Evolutionary conservation across 2,113 vertebrate species (phyloP).

Genomic region (Gracilinanus agilis): DNA sequence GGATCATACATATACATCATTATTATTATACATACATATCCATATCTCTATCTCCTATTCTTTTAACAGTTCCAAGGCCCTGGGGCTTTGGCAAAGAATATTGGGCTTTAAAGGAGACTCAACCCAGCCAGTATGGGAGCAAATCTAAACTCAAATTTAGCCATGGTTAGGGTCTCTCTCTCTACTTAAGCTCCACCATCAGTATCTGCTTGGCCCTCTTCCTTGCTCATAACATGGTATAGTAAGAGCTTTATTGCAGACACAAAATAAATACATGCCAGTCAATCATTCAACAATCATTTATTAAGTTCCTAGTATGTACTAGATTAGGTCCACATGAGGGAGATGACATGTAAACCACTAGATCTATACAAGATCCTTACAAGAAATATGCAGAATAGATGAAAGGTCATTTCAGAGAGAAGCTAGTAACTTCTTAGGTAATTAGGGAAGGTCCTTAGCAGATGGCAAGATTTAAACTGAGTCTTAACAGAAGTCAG

Average conservation of each 20-base stretch:
- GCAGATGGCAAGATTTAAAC: neutral
- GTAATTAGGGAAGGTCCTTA: neutral
- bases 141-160: too few relatives aligned
- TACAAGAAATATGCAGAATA: neutral
- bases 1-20: too few relatives aligned
- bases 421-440: neutral
- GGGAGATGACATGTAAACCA: neutral
- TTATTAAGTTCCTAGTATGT: neutral
- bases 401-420: neutral
- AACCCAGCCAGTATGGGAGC: too few relatives aligned
- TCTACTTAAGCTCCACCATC: too few relatives aligned
- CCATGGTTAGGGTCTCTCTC: too few relatives aligned
- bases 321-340: neutral
- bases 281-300: neutral
- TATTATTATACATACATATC: too few relatives aligned
- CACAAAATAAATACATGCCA: neutral
- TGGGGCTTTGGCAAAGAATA: too few relatives aligned
- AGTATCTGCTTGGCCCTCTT: too few relatives aligned
- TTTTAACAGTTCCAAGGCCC: too few relatives aligned
- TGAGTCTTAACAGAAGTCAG: neutral
- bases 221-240: too few relatives aligned
- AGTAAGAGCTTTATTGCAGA: neutral
- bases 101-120: too few relatives aligned
- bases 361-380: neutral
- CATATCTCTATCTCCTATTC: too few relatives aligned